Evolutionary conservation across 2,797 vertebrate genomes (phyloP).

Genomic region (Pseudochirops cupreus): DNA sequence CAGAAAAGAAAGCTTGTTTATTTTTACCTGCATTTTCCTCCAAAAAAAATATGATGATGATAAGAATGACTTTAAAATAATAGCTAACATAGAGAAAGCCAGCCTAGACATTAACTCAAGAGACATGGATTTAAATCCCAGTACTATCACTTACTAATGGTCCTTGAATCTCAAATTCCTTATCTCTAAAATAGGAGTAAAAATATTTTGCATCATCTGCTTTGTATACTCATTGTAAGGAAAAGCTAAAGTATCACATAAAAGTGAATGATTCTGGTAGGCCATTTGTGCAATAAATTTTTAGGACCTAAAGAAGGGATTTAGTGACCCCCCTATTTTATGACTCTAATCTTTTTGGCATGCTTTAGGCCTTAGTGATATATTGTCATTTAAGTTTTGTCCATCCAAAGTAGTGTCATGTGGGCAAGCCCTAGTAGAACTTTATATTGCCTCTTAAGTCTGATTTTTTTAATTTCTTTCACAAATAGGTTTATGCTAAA

Average conservation of each 20-base stretch:
- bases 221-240: background rate
- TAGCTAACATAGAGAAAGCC: background rate
- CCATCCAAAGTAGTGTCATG: background rate
- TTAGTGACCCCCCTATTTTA: background rate
- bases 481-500: slow-evolving; percentile 94
- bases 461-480: slow-evolving; percentile 78
- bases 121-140: background rate
- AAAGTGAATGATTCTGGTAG: background rate
- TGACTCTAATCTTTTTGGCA: background rate
- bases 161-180: background rate
- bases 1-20: slow-evolving; percentile 39
- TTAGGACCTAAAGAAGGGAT: background rate
- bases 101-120: background rate
- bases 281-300: background rate
- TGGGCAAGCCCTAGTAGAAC: background rate
- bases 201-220: background rate
- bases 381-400: background rate
- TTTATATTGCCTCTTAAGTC: slow-evolving; percentile 17
- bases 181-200: background rate
- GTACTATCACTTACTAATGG: background rate
- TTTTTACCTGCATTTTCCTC: background rate
- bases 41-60: background rate
- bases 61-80: background rate
- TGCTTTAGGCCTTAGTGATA: background rate
- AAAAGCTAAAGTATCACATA: background rate